A percentile compares a stretch with the other conserved stretches of the same genome.
Evolutionary conservation across 2,113 vertebrate species (phyloP).

Genomic region (Parus major): DNA sequence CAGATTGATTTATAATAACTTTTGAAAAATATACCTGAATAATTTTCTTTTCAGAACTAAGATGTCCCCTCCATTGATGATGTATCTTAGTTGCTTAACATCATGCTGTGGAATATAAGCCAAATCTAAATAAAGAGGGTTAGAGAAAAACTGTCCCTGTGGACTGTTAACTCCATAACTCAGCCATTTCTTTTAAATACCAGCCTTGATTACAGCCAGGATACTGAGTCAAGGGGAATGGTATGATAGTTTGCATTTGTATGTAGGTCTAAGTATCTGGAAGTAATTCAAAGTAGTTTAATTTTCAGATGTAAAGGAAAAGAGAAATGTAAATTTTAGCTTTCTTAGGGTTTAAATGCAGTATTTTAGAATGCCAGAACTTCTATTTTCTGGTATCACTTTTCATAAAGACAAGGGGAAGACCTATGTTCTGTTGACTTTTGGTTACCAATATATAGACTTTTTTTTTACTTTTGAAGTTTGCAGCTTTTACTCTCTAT

Average conservation of each 20-base stretch:
- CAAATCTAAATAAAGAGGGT: slow-evolving; percentile 10
- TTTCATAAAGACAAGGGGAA: not conserved
- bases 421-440: not conserved
- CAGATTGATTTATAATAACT: not conserved
- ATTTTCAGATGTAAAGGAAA: not conserved
- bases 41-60: not conserved
- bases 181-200: slow-evolving; percentile 34
- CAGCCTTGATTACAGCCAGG: not conserved
- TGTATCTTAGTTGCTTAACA: slow-evolving; percentile 38
- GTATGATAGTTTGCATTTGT: not conserved
- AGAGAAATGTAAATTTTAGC: not conserved
- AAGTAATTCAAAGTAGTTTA: not conserved
- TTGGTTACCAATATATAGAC: not conserved
- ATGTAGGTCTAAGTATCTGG: not conserved
- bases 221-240: not conserved
- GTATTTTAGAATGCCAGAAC: not conserved
- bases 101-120: slow-evolving; percentile 35
- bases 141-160: not conserved
- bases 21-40: slow-evolving; percentile 3
- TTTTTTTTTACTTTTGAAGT: not conserved
- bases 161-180: not conserved
- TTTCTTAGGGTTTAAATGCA: not conserved
- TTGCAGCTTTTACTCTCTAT: not conserved
- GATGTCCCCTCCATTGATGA: not conserved
- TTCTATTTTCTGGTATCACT: not conserved